phyloP scores from a whole-genome alignment of 2,113 vertebrate genomes.

The Gracilinanus agilis region DNA sequence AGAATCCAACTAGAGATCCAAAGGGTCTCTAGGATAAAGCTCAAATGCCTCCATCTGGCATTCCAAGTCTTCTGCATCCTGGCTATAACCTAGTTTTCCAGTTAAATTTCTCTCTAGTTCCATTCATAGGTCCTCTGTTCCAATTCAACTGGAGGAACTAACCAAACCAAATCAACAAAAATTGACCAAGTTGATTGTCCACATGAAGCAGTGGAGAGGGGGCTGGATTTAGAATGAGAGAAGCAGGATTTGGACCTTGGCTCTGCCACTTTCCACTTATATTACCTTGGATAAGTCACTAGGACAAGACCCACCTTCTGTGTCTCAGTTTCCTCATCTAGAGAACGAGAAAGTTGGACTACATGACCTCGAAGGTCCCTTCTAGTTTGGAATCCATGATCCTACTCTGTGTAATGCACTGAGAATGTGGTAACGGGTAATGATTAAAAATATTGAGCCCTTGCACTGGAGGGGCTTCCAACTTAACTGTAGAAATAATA shows the following conservation, averaged over 20 bases:
- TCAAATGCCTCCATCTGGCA: not conserved
- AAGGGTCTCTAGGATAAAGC: not conserved
- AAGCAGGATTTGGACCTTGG: not conserved
- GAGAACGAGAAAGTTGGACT: not conserved
- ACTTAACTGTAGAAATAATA: not conserved
- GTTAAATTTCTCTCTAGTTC: not conserved
- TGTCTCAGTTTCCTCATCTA: not conserved
- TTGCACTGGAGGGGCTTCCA: not conserved
- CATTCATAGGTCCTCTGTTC: not conserved
- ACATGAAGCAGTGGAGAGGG: not conserved
- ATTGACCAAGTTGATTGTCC: not conserved
- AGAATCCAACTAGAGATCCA: slow-evolving; percentile 60
- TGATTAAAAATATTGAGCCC: not conserved
- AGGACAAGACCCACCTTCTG: not conserved
- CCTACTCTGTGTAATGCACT: not conserved
- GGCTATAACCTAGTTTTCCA: not conserved
- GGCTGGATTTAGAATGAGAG: not conserved
- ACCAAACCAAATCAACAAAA: not conserved
- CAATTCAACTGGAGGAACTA: not conserved
- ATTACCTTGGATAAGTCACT: not conserved
- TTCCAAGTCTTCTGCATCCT: not conserved
- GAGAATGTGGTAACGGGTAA: not conserved
- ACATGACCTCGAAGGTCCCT: not conserved
- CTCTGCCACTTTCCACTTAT: not conserved
- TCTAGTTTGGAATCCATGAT: not conserved